phyloP scores from a whole-genome alignment of 2,888 invertebrate species.

The Epistrophe grossulariae region DNA sequence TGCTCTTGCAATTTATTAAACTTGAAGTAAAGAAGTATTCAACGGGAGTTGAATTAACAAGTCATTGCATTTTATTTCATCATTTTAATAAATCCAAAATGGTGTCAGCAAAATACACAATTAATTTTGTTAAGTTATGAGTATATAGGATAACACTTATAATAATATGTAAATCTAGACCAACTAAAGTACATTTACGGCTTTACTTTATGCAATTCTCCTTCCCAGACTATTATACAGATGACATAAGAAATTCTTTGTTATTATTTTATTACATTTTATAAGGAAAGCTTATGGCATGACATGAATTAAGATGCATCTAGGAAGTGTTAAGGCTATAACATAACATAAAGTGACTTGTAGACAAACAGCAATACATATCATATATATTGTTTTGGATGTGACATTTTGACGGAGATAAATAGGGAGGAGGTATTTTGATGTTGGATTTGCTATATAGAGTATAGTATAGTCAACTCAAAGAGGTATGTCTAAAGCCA shows the following conservation, averaged over 20 bases:
- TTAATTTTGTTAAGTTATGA: too few species aligned
- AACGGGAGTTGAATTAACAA: too few species aligned
- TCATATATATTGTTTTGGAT: constrained; percentile 13
- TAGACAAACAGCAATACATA: background rate
- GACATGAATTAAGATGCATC: constrained; percentile 40
- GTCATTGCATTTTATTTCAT: too few species aligned
- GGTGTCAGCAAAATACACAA: too few species aligned
- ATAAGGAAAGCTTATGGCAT: constrained; percentile 12
- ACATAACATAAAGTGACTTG: constrained; percentile 31
- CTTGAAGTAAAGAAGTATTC: too few species aligned
- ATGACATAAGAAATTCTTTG: constrained; percentile 28
- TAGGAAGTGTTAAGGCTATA: constrained; percentile 37
- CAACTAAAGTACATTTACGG: too few species aligned
- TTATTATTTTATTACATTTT: background rate
- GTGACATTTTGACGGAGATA: constrained; percentile 12
- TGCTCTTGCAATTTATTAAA: too few species aligned
- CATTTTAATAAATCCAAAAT: too few species aligned
- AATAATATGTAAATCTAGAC: background rate
- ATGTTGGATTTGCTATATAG: background rate
- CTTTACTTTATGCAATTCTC: background rate
- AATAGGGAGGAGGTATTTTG: background rate
- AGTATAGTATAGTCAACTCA: background rate
- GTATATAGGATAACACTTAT: background rate
- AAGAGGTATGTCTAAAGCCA: background rate
- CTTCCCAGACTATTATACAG: background rate